Evolutionary conservation across 2,113 vertebrate species (phyloP), one percentile per base, ranked within the genome.

Genomic region (Nipponia nippon): DNA sequence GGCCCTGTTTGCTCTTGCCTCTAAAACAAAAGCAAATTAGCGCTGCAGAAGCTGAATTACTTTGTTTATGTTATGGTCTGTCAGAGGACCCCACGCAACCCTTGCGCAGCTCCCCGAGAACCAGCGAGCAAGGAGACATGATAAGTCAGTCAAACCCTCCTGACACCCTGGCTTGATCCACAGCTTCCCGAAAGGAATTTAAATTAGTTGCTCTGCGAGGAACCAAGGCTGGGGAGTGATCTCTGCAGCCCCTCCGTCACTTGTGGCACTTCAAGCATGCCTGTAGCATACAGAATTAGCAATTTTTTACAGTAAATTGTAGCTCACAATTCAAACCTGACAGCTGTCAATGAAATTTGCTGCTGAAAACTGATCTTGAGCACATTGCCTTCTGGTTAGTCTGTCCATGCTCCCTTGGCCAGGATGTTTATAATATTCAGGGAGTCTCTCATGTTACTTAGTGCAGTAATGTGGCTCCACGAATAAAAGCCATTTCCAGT

Each of bases 391-490:
- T 70, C 95, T 90, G 89, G 89, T 90, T 88, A 92, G 77, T 71
- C 87, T 97, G 91, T 44, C 66, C 91, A 14, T 32, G 62, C 76
- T 95, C 46, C 78, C 84, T 93, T 3, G 15, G 94, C 88, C 96
- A 96, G 96, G 91, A 96, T 94, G 93, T 97, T 96, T 97, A 89
- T 95, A 88, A 96, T 92, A 94, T 76, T 95, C 82, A 83, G 78
- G 81, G 95, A 96, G 87, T 97, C 96, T 96, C 94, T 97, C 97
- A 93, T 81, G 93, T 97, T 97, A 96, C 96, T 96, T 93, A 90
- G 75, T 36, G 84, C 62, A 93, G 87, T 91, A 96, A 97, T 94
- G 91, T 50, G 89, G 95, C 96, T 97, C 93, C 94, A 88, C 11
- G 55, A 96, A 93, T 94, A 91, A 91, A 93, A 96, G 93, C 91